Evolutionary conservation across 2,113 vertebrate species (phyloP), one percentile per base, ranked within the genome.

Genomic region (Melospiza georgiana): DNA sequence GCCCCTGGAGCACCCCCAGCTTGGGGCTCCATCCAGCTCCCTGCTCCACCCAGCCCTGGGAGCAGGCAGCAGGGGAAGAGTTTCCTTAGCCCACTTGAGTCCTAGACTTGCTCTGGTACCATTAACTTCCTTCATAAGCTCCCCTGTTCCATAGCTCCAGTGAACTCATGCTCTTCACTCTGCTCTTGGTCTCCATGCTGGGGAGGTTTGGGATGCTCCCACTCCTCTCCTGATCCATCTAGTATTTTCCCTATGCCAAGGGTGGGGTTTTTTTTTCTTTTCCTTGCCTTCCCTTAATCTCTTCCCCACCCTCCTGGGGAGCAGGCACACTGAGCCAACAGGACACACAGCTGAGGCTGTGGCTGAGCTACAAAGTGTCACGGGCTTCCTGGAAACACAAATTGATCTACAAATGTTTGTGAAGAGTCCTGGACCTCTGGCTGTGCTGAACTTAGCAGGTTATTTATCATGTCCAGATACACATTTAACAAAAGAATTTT

Each of bases 1-100:
- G 35, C 8, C 19, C 25, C 51, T 22, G 35, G 17, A 43, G 39
- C 52, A 69, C 12, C 13, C 35, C 21, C 39, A 24, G 39, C 18
- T 37, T 0, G 1, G 30, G 18, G 21, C 10, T 65, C 10, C 1
- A 2, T 8, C 18, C 12, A 2, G 10, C 8, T 52, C 19, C 33
- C 39, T 69, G 17, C 66, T 33, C 24, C 5, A 5, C 21, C 21
- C n/a, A 19, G 10, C 61, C 17, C 18, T 18, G 17, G 61, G 21
- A 59, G 30, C 14, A 31, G n/a, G 21, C 17, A 41, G 41, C n/a
- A 31, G 23, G 39, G 11, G 12, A 67, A 51, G 41, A 55, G 21
- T 1, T 25, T 0, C 0, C 1, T 1, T 5, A 76, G 24, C 25
- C 22, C 33, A 12, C 16, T 12, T 22, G 13, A 13, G 5, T 41